Conservation (phyloP, 1,140 invertebrate species). For the Tetramorium parvispinum region DNA sequence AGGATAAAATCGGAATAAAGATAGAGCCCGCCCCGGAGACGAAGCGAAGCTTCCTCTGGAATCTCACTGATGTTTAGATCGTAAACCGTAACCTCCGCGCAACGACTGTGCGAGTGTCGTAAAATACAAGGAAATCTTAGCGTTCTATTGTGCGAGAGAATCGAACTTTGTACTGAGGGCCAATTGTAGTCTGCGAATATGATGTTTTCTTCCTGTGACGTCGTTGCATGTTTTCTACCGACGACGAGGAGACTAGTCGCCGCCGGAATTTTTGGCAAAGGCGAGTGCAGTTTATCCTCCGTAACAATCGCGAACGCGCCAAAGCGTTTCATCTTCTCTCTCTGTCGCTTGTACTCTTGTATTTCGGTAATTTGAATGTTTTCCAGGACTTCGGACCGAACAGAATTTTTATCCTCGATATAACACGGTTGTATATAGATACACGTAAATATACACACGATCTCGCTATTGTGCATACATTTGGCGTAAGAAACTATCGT, state of each 20-base stretch:
- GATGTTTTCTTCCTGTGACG: background rate
- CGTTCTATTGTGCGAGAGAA: background rate
- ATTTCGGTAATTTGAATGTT: background rate
- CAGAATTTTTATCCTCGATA: slow-evolving; percentile 2
- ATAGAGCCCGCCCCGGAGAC: slow-evolving; percentile 31
- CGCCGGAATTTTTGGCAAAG: slow-evolving; percentile 30
- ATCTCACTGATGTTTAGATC: slow-evolving; percentile 57
- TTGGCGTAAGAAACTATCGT: too few species aligned
- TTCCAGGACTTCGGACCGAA: background rate
- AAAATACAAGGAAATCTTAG: slow-evolving; percentile 49
- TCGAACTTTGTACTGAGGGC: background rate
- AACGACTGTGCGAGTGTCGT: slow-evolving; percentile 36
- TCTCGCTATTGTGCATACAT: too few species aligned
- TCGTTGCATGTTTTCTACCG: background rate
- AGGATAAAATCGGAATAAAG: slow-evolving; percentile 62
- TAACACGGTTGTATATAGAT: background rate
- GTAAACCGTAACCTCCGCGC: slow-evolving; percentile 59
- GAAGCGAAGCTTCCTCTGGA: slow-evolving; percentile 34
- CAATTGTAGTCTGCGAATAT: slow-evolving; percentile 35
- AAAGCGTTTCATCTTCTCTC: background rate
- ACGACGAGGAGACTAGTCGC: background rate
- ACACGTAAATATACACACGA: too few species aligned
- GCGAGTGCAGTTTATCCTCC: background rate
- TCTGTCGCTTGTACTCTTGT: background rate
- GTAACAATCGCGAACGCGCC: slow-evolving; percentile 20